These are phyloP conservation scores for Petaurus breviceps DNA, from an alignment of 2,113 vertebrate genomes.

Conservation along the genomic window DNA sequence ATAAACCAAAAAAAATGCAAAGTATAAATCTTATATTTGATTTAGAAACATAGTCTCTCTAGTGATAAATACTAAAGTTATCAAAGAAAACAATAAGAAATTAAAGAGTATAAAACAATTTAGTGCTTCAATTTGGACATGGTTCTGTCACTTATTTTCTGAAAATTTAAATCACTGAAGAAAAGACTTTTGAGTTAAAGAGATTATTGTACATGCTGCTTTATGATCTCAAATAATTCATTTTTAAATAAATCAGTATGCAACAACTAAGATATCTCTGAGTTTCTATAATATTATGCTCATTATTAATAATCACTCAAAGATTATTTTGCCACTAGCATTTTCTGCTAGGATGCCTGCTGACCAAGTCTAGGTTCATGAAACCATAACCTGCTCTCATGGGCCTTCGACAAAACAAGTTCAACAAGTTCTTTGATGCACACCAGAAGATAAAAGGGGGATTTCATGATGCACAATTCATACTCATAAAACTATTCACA, in stretches of 20 bases:
- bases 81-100: background rate
- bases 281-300: constrained; percentile 5
- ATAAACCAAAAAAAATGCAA: background rate
- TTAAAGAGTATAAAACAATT: background rate
- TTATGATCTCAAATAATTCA: constrained; percentile 28
- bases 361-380: background rate
- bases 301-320: constrained; percentile 34
- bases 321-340: constrained; percentile 42
- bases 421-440: background rate
- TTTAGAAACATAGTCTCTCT: background rate
- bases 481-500: constrained; percentile 35
- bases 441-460: background rate
- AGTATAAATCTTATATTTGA: background rate
- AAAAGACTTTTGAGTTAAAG: background rate
- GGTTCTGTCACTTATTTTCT: background rate
- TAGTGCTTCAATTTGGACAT: background rate
- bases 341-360: constrained; percentile 15
- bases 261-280: background rate
- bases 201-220: constrained; percentile 31
- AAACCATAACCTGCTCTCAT: background rate
- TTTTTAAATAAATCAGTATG: constrained; percentile 24
- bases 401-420: background rate
- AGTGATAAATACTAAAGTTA: background rate
- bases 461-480: background rate
- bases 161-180: background rate